These are phyloP conservation scores for Thunnus maccoyii DNA, from an alignment of 2,113 vertebrate genomes.

Conservation along the genomic window DNA sequence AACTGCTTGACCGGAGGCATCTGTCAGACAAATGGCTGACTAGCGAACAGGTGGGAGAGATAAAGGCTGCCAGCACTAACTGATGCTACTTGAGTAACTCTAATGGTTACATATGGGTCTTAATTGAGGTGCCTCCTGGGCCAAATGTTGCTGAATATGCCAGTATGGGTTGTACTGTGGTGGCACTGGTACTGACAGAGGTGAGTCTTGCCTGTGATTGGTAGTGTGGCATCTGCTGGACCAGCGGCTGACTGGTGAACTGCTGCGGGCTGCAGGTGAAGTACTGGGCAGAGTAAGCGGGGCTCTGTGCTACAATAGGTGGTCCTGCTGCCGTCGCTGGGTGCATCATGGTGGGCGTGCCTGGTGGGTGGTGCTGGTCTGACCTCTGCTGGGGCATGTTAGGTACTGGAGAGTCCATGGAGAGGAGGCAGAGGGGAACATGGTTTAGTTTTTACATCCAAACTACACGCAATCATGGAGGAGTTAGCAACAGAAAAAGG, in stretches of 20 bases:
- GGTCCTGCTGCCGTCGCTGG: constrained; percentile 95
- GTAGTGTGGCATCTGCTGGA: constrained; percentile 97
- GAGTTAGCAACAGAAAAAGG: background rate
- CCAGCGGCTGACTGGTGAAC: constrained; percentile 95
- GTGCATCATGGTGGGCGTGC: constrained; percentile 94
- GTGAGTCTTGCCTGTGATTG: constrained; percentile 91
- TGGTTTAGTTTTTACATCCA: background rate
- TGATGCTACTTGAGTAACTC: background rate
- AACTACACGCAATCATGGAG: background rate
- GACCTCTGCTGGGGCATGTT: constrained; percentile 97
- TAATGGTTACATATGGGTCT: background rate
- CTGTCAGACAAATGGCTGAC: constrained; percentile 34
- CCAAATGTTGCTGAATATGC: background rate
- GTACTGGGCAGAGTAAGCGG: constrained; percentile 95
- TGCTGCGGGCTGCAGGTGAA: constrained; percentile 97
- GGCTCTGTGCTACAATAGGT: constrained; percentile 93
- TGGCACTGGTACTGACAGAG: no score
- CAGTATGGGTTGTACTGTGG: background rate
- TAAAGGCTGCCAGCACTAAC: constrained; percentile 13
- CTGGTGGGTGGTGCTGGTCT: constrained; percentile 95
- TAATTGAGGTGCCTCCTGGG: background rate
- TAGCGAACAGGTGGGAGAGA: constrained; percentile 28
- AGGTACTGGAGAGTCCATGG: constrained; percentile 86
- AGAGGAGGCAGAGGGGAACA: constrained; percentile 3
- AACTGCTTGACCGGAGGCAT: constrained; percentile 18